Conservation (phyloP, 2,797 vertebrate genomes). For the Myiotriccus ornatus region DNA sequence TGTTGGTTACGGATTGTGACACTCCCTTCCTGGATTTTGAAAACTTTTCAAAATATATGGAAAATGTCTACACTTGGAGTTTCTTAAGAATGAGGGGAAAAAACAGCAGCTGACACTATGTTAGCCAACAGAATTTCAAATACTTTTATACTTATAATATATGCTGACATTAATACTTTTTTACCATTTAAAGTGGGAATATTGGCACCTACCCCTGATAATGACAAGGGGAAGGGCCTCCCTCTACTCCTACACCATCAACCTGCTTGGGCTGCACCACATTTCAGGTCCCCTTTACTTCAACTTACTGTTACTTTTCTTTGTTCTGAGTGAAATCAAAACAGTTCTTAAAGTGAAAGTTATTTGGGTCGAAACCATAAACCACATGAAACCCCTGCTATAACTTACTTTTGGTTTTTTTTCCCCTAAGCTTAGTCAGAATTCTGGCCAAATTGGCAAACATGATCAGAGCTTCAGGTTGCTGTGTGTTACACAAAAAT, state of each 20-base stretch:
- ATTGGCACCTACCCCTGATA: neutral
- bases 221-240: neutral
- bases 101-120: neutral
- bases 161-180: neutral
- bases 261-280: neutral
- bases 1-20: neutral
- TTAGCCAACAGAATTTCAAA: neutral
- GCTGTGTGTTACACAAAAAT: neutral
- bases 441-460: conserved; percentile 5
- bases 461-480: neutral
- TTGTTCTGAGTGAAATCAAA: neutral
- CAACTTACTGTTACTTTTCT: neutral
- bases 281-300: neutral
- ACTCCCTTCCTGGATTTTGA: neutral
- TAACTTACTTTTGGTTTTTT: neutral
- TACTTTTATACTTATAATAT: neutral
- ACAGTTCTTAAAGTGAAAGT: neutral
- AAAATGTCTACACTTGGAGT: neutral
- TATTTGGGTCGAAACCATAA: neutral
- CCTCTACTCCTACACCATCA: neutral
- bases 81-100: neutral
- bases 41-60: neutral
- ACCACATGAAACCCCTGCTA: neutral
- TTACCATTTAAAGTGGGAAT: neutral
- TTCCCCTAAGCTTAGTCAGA: neutral